phyloP scores from a whole-genome alignment of 2,888 invertebrate genomes.

The Lasioglossum leucozonium region DNA sequence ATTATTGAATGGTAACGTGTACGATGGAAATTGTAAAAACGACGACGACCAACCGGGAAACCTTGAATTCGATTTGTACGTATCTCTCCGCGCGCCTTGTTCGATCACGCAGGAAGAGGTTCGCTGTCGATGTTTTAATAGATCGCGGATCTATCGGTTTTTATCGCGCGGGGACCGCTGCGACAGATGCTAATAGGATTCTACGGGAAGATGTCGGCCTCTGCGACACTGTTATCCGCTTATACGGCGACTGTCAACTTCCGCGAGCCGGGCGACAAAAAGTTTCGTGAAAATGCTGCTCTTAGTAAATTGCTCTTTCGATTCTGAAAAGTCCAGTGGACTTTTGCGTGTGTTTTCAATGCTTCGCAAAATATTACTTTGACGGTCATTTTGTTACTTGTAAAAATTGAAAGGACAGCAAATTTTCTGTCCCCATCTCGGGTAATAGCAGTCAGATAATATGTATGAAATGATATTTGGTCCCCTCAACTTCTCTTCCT shows the following conservation, averaged over 20 bases:
- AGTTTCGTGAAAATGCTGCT: not conserved
- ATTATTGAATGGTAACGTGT: slow-evolving; percentile 11
- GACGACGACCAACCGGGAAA: not conserved
- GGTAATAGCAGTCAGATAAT: no score
- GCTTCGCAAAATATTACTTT: no score
- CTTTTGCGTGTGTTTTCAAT: no score
- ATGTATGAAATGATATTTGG: no score
- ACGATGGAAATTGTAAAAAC: slow-evolving; percentile 3
- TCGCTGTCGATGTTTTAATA: not conserved
- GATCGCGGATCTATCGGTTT: not conserved
- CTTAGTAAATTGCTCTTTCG: no score
- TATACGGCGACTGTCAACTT: not conserved
- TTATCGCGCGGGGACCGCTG: not conserved
- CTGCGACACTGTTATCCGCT: not conserved
- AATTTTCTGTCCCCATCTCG: no score
- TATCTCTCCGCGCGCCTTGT: not conserved
- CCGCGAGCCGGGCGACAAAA: not conserved
- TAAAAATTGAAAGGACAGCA: no score
- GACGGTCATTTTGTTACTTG: no score
- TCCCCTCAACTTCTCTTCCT: no score
- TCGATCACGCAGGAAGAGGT: not conserved
- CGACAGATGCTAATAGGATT: slow-evolving; percentile 7
- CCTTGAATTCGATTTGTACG: slow-evolving; percentile 18
- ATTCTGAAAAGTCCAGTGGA: no score
- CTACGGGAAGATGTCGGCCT: not conserved